phyloP scores from a whole-genome alignment of 2,888 invertebrate genomes.

The Diachrysia chrysitis region DNA sequence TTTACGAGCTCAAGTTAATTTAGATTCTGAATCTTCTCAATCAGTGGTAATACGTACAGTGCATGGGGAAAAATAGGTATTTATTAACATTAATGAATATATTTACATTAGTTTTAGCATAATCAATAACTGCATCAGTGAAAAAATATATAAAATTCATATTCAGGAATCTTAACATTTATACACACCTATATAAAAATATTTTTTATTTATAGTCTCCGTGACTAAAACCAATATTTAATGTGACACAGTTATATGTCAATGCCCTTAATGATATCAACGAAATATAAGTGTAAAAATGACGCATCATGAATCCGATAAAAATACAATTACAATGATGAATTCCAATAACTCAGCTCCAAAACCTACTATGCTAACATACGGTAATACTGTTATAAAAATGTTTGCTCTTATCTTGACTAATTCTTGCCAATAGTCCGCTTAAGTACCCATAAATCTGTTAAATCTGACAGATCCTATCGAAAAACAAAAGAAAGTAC shows the following conservation, averaged over 20 bases:
- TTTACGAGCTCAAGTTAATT: not conserved
- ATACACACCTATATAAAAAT: no score
- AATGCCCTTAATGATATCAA: slow-evolving; percentile 38
- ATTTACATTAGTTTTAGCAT: no score
- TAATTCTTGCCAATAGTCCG: not conserved
- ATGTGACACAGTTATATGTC: slow-evolving; percentile 28
- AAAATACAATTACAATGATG: slow-evolving; percentile 11
- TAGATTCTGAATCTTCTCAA: slow-evolving; percentile 4
- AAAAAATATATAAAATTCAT: no score
- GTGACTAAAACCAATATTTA: slow-evolving; percentile 2
- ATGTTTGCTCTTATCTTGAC: not conserved
- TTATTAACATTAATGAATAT: not conserved
- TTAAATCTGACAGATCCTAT: not conserved
- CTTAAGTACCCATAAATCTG: not conserved
- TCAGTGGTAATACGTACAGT: not conserved
- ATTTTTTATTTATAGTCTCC: no score
- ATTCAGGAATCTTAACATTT: no score
- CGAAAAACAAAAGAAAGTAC: slow-evolving; percentile 1
- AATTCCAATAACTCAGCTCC: not conserved
- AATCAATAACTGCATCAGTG: no score
- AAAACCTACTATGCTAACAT: not conserved
- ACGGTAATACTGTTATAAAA: not conserved
- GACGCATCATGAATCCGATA: slow-evolving; percentile 16
- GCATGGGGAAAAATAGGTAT: not conserved
- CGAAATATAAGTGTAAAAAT: slow-evolving; percentile 29